Conservation (phyloP, 2,113 vertebrate species). For the Candoia aspera region DNA sequence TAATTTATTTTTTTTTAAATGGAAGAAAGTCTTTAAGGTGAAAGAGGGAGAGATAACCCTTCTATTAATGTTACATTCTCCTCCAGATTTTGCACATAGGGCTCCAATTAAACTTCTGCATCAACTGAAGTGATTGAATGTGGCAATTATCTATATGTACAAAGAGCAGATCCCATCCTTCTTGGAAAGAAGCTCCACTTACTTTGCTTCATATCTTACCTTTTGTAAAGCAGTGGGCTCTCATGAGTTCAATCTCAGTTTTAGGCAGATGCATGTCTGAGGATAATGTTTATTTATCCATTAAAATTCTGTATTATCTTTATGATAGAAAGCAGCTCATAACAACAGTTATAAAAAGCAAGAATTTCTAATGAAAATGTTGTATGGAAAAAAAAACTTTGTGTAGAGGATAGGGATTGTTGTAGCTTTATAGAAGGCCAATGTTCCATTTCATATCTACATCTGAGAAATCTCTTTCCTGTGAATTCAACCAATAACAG, state of each 20-base stretch:
- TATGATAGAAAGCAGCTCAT: background rate
- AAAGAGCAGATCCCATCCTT: background rate
- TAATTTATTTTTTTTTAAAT: background rate
- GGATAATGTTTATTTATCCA: background rate
- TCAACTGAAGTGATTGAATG: background rate
- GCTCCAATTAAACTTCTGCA: background rate
- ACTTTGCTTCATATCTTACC: background rate
- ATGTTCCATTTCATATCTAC: background rate
- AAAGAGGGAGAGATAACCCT: background rate
- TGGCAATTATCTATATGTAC: background rate
- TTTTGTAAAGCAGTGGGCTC: background rate
- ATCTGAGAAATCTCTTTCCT: background rate
- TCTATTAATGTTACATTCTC: background rate
- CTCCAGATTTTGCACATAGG: background rate
- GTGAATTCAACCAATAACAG: background rate
- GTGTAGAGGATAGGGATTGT: background rate
- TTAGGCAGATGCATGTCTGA: background rate
- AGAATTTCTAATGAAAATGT: background rate
- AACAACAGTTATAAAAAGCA: background rate
- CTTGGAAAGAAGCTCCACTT: background rate
- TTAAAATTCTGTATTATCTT: background rate
- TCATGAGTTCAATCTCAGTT: background rate
- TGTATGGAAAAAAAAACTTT: background rate
- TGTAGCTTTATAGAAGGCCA: background rate
- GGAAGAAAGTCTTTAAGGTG: background rate